Percentiles rank a stretch among this genome's conserved stretches.
Conservation (phyloP, 2,888 invertebrate species). For the Pristionchus arcanus region DNA sequence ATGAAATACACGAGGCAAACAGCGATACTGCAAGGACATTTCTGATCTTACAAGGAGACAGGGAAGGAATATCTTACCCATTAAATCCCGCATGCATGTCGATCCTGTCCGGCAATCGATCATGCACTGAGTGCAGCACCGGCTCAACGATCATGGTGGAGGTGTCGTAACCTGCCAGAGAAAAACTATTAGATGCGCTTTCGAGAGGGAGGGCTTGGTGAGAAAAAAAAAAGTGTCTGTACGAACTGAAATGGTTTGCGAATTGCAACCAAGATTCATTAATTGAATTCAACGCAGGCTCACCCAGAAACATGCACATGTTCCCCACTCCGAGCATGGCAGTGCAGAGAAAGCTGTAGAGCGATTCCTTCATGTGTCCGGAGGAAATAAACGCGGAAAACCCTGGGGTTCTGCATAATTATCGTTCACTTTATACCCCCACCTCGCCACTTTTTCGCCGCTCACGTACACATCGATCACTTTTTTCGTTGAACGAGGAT, state of each 20-base stretch:
- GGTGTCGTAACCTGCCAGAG: constrained; percentile 32
- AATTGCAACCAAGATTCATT: too few relatives aligned
- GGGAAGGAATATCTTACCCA: too few relatives aligned
- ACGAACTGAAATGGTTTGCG: too few relatives aligned
- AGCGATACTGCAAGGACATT: too few relatives aligned
- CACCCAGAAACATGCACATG: constrained; percentile 66
- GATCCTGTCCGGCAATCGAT: constrained; percentile 61
- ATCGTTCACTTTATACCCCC: neutral
- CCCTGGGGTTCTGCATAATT: neutral
- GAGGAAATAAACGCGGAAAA: neutral
- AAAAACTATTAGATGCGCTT: too few relatives aligned
- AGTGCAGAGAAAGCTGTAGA: constrained; percentile 60
- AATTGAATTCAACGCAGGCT: too few relatives aligned
- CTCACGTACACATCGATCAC: too few relatives aligned
- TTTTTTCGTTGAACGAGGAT: too few relatives aligned
- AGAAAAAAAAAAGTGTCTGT: too few relatives aligned
- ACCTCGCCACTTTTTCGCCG: too few relatives aligned
- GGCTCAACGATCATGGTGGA: constrained; percentile 66
- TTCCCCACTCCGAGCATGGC: constrained; percentile 66
- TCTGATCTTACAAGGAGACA: too few relatives aligned
- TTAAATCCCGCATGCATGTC: constrained; percentile 65
- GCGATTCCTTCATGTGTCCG: constrained; percentile 20
- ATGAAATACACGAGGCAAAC: neutral
- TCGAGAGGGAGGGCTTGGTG: too few relatives aligned
- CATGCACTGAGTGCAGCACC: constrained; percentile 69